Evolutionary conservation across 1,140 invertebrate genomes (phyloP), one percentile per base, ranked within the genome.

Genomic region (Thaumatotibia leucotreta): DNA sequence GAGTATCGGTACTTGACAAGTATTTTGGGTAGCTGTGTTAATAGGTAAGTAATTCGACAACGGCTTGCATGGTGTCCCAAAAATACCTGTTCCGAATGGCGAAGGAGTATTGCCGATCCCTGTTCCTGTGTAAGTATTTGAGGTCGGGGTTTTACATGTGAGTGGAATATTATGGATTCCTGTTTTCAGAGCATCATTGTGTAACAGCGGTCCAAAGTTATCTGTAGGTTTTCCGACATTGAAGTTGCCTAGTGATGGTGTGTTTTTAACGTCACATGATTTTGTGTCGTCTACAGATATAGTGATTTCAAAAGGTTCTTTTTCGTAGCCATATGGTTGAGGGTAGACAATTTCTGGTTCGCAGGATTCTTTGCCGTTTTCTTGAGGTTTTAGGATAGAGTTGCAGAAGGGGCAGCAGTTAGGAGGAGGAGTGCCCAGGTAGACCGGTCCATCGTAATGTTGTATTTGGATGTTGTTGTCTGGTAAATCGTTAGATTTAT

Each of bases 371-470:
- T 45, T 45, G n/a, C 1, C 39, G 1, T 39, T 4, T 39, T n/a
- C n/a, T n/a, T n/a, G n/a, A n/a, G 35, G 39, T 45, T 45, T 45
- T 0, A 45, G 6, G n/a, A 45, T 45, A 8, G 39, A 27, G 4
- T 58, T 58, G 6, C 52, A 58, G 22, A 27, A 58, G 5, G 52
- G 52, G 9, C 52, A 58, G 24, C 27, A 58, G 52, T 58, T 58
- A 0, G 52, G 52, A n/a, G 54, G 27, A 11, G 61, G 63, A 8
- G 17, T 65, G 11, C 69, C 50, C 9, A 74, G 24, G 35, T 73
- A 68, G 8, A 80, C 76, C 0, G 79, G 77, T 1, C 80, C 76
- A 4, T 86, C 81, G 35, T 77, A 78, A 52, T 83, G 80, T 52
- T 80, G 77, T 14, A 81, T 80, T 61, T 80, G 73, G 4, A 82